Evolutionary conservation across 2,113 vertebrate genomes (phyloP).

Genomic region (Empidonax traillii): DNA sequence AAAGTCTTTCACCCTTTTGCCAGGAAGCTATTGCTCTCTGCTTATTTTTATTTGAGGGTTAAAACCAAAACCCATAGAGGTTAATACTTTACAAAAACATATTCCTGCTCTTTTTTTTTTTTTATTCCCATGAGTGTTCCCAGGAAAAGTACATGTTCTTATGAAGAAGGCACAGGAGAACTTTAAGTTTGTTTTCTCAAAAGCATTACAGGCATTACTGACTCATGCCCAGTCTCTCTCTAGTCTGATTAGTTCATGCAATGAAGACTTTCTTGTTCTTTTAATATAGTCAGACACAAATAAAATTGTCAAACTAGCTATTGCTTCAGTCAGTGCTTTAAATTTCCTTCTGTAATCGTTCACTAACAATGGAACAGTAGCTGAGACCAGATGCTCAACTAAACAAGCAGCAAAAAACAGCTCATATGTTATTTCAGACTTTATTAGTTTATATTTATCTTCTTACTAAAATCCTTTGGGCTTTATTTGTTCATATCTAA

Average conservation of each 20-base stretch:
- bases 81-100: not conserved
- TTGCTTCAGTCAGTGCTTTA: not conserved
- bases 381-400: constrained; percentile 13
- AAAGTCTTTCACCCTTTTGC: not conserved
- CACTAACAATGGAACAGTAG: not conserved
- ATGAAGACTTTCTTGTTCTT: not conserved
- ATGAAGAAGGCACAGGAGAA: not conserved
- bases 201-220: not conserved
- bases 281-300: not conserved
- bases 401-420: not conserved
- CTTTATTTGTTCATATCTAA: constrained; percentile 11
- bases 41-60: not conserved
- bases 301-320: not conserved
- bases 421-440: not conserved
- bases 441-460: constrained; percentile 8
- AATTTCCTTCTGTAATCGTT: not conserved
- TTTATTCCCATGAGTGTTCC: not conserved
- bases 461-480: constrained; percentile 10
- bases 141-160: not conserved
- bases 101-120: not conserved
- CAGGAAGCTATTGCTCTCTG: not conserved
- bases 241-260: not conserved
- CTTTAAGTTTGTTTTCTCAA: not conserved
- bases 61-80: not conserved
- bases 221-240: not conserved